Evolutionary conservation across 2,888 invertebrate species (phyloP).

Genomic region (Strigamia transsilvanica): DNA sequence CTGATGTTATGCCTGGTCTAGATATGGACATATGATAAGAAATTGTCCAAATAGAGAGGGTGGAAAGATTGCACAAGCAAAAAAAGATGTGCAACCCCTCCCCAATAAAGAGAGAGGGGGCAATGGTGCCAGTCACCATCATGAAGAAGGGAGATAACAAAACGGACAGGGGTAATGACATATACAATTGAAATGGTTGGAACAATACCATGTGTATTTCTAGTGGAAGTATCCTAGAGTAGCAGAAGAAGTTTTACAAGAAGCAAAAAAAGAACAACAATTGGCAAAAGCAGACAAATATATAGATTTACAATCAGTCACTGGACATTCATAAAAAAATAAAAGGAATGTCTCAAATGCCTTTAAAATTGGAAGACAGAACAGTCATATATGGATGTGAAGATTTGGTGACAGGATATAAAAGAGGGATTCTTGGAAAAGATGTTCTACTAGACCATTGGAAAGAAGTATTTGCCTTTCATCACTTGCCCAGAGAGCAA

Average conservation of each 20-base stretch:
- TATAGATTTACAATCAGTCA: neutral
- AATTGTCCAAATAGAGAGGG: neutral
- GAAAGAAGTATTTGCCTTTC: neutral
- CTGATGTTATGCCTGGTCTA: neutral
- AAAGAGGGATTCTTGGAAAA: neutral
- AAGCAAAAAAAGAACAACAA: no score
- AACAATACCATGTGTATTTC: neutral
- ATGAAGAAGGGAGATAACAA: no score
- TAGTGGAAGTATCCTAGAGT: neutral
- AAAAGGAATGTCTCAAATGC: neutral
- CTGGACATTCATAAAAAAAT: conserved; percentile 1
- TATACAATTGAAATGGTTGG: neutral
- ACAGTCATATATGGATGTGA: neutral
- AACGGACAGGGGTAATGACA: neutral
- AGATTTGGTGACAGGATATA: neutral
- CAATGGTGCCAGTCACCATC: no score
- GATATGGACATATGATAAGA: neutral
- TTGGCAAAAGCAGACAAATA: neutral
- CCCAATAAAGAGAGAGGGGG: no score
- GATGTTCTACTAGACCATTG: neutral
- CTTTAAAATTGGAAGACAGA: neutral
- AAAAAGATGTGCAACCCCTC: neutral
- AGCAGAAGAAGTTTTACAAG: neutral
- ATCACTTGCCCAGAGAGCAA: neutral
- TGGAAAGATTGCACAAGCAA: neutral